Evolutionary conservation across 2,797 vertebrate species (phyloP), one percentile per base, ranked within the genome.

Genomic region (Martes flavigula): DNA sequence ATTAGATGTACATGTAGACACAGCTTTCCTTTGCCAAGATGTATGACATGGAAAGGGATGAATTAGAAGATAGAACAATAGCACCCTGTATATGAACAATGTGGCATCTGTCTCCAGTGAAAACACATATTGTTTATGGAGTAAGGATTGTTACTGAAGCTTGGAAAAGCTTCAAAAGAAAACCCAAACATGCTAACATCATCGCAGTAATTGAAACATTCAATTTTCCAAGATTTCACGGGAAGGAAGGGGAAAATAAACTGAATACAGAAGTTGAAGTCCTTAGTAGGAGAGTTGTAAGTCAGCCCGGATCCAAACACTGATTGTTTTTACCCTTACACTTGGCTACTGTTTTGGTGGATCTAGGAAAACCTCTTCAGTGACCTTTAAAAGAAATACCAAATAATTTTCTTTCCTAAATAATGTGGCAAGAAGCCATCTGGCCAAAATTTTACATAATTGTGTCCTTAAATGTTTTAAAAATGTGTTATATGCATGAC

Each of bases 51-150:
- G 46, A 95, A 89, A 87, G 2, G 58, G 51, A 81, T 38, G 66
- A 72, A 94, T 93, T 54, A 77, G 72, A 92, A 95, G 89, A 87
- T 25, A 82, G 62, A 97, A 78, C 38, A 93, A 94, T 54, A 72
- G 27, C 32, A 90, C 14, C 27, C 62, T 87, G 20, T n/a, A 1
- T 86, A 30, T 87, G 77, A 91, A 93, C 58, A 60, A 90, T 40
- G 77, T 92, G 54, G 20, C 43, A 35, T 86, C 93, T 92, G 35
- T 92, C 54, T 93, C 38, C 89, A 87, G 75, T 83, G 35, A 78
- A 94, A 91, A 79, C 30, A 64, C 21, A 11, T 12, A 25, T 4
- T 46, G 35, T 84, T 58, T 91, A 68, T 18, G 86, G 82, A 91
- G 51, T 64, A 32, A 21, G 43, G 87, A 75, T 82, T 91, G 38